A percentile compares a stretch with the other conserved stretches of the same genome.
phyloP scores from a whole-genome alignment of 2,888 invertebrate species.

The Drosophila stalkeri region DNA sequence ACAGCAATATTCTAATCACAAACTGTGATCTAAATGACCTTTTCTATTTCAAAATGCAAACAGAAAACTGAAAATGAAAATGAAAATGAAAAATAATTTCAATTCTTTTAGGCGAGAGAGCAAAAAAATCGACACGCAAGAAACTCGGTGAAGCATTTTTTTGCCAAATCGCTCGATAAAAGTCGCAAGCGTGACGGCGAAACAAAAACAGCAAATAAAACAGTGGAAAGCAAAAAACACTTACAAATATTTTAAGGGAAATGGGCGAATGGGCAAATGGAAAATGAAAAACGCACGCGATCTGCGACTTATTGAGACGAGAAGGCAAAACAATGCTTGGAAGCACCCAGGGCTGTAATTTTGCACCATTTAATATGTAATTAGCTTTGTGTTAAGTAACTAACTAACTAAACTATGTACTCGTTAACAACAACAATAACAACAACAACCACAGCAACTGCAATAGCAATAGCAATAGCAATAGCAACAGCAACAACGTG shows the following conservation, averaged over 20 bases:
- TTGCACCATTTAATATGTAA: conserved; percentile 83
- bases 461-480: conserved; percentile 49
- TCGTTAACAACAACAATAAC: conserved; percentile 50
- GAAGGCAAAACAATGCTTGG: conserved; percentile 82
- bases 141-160: conserved; percentile 83
- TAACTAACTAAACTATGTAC: conserved; percentile 54
- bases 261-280: conserved; percentile 8
- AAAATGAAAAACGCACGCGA: conserved; percentile 36
- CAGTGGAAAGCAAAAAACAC: neutral
- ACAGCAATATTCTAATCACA: conserved; percentile 70
- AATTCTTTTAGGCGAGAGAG: conserved; percentile 74
- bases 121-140: conserved; percentile 84
- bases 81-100: conserved; percentile 43
- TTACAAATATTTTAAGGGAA: neutral
- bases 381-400: conserved; percentile 82
- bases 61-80: conserved; percentile 28
- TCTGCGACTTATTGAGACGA: conserved; percentile 70
- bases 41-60: conserved; percentile 64
- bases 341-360: conserved; percentile 84
- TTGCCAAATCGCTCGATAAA: conserved; percentile 79
- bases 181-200: conserved; percentile 60
- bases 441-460: conserved; percentile 30
- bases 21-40: conserved; percentile 74
- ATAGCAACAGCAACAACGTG: conserved; percentile 46
- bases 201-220: conserved; percentile 1